Base-by-base conservation (phyloP, 2,113 vertebrate species). In the Salvator merianae region DNA sequence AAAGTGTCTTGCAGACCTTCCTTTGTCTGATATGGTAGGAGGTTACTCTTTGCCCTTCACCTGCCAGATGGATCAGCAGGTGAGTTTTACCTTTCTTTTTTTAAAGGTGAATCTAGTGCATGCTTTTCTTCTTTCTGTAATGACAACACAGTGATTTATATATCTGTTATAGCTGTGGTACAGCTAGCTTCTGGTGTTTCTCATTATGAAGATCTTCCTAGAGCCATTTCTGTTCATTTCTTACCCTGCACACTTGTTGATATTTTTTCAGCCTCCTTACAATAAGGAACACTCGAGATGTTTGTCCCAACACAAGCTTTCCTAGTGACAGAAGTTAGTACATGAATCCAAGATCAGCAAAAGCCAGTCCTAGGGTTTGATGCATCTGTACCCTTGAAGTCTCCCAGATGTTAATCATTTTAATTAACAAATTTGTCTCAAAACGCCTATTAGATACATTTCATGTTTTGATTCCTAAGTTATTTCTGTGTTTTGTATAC, bases 1-100 rank as follows among this genome's bases (percentile, higher is more conserved):
- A 76, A 76, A 34, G 43, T 40, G 70, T 83, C 12, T 83, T 76
- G 50, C 43, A 83, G 73, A 36, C 59, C 73, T 53, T 83, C 68
- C 43, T 68, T 83, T 76, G 40, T 83, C 47, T 76, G 73, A 66
- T 76, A 83, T 22, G 66, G 73, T 13, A 32, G 40, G 62, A n/a
- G 34, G 65, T 75, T 75, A 63, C 24, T 76, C 14, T 50, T 1
- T 68, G 62, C 26, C 43, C 72, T 43, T 74, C 30, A 32, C 62
- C n/a, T 76, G 40, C 22, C n/a, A 66, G 71, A 75, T 75, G 59
- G 81, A 75, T 38, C 72, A 76, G 81, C 40, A 47, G 30, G 72
- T 75, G n/a, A 66, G 18, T 83, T 83, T 66, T 75, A 30, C n/a
- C n/a, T 34, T 50, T 83, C 47, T 40, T n/a, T 73, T 26, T 50